These are phyloP conservation scores for Trididemnum nubilum DNA, from an alignment of 23 tunicate genomes.

Conservation along the genomic window DNA sequence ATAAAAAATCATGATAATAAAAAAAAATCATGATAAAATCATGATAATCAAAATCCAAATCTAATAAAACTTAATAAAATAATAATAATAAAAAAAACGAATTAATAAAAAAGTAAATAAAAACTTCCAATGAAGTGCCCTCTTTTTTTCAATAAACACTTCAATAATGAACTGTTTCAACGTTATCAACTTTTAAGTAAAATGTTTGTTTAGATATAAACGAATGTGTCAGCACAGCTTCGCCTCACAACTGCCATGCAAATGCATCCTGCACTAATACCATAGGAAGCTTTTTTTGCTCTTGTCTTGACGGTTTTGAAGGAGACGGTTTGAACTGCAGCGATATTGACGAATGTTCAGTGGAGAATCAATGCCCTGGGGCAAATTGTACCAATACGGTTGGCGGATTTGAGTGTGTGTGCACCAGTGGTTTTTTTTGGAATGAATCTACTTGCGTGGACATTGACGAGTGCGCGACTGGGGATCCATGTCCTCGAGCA, in stretches of 20 bases:
- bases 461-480: conserved; percentile 27
- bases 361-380: not conserved
- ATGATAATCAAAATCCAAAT: too few relatives aligned
- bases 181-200: too few relatives aligned
- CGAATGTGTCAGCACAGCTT: conserved; percentile 29
- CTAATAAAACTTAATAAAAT: too few relatives aligned
- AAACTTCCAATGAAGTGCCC: too few relatives aligned
- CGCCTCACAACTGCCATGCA: conserved; percentile 23
- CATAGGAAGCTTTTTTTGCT: conserved; percentile 33
- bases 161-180: too few relatives aligned
- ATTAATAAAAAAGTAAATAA: too few relatives aligned
- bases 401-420: conserved; percentile 38
- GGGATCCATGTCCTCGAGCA: conserved; percentile 33
- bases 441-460: conserved; percentile 27
- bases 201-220: conserved; percentile 41
- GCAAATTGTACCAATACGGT: conserved; percentile 39
- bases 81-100: too few relatives aligned
- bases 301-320: conserved; percentile 25
- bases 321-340: conserved; percentile 26
- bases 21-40: too few relatives aligned
- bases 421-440: conserved; percentile 26
- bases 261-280: conserved; percentile 44
- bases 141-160: too few relatives aligned
- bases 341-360: conserved; percentile 31
- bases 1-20: too few relatives aligned